These are phyloP conservation scores for Euplagia quadripunctaria DNA, from an alignment of 2,888 invertebrate species.

Conservation along the genomic window DNA sequence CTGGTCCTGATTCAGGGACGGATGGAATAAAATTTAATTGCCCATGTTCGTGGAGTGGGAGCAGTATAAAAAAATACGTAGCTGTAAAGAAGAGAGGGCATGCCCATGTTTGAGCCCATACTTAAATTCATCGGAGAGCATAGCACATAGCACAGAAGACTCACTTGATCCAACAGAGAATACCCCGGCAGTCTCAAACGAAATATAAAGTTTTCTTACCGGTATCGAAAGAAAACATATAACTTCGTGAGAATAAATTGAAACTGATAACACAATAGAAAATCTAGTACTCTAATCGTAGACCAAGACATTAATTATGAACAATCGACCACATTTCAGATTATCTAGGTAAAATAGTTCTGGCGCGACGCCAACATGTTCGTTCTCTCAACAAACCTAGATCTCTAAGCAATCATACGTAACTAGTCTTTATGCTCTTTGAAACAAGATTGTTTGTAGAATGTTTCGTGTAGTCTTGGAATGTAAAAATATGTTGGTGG, in stretches of 20 bases:
- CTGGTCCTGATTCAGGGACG: too few species aligned
- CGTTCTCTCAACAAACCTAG: constrained; percentile 43
- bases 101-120: background rate
- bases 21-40: background rate
- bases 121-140: background rate
- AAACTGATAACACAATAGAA: constrained; percentile 5
- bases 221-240: background rate
- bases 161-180: background rate
- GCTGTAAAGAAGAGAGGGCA: too few species aligned
- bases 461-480: constrained; percentile 20
- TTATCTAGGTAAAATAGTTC: constrained; percentile 67
- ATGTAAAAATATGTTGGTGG: constrained; percentile 46
- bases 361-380: constrained; percentile 64
- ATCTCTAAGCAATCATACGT: constrained; percentile 13
- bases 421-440: constrained; percentile 27
- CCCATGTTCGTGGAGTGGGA: too few species aligned
- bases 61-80: too few species aligned
- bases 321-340: constrained; percentile 60
- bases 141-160: background rate
- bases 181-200: background rate
- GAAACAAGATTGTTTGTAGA: constrained; percentile 40
- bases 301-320: constrained; percentile 53
- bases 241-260: background rate
- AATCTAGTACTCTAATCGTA: constrained; percentile 34
- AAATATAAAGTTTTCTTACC: background rate